Evolutionary conservation across 2,888 invertebrate species (phyloP).

Genomic region (Cancer borealis): DNA sequence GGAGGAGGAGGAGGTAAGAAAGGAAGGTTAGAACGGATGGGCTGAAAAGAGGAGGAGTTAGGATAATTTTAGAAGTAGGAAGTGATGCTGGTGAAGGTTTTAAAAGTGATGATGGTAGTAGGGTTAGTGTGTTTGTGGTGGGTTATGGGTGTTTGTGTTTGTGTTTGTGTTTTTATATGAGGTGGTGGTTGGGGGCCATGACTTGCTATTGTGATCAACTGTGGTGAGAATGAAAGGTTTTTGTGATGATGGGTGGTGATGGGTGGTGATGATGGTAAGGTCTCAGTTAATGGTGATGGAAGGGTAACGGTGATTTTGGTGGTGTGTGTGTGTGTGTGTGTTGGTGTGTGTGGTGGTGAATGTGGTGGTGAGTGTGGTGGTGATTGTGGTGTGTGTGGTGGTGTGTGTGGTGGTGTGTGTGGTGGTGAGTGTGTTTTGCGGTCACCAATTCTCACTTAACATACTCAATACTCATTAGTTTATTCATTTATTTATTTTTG

Average conservation of each 20-base stretch:
- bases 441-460: background rate
- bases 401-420: background rate
- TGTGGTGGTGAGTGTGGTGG: background rate
- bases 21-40: background rate
- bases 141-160: background rate
- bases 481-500: no score
- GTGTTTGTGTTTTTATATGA: background rate
- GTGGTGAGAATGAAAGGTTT: background rate
- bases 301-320: no score
- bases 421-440: background rate
- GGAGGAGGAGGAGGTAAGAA: background rate
- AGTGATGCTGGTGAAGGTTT: background rate
- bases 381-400: background rate
- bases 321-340: background rate
- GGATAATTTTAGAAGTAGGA: constrained; percentile 3
- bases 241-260: background rate
- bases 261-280: background rate
- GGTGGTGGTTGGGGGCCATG: no score
- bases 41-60: background rate
- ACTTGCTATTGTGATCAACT: background rate
- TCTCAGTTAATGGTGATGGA: no score
- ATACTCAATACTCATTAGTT: no score
- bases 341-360: background rate
- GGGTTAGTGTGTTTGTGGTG: background rate
- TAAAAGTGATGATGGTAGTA: no score